Conservation (phyloP, 2,113 vertebrate species). For the Ceuthmochares aereus region DNA sequence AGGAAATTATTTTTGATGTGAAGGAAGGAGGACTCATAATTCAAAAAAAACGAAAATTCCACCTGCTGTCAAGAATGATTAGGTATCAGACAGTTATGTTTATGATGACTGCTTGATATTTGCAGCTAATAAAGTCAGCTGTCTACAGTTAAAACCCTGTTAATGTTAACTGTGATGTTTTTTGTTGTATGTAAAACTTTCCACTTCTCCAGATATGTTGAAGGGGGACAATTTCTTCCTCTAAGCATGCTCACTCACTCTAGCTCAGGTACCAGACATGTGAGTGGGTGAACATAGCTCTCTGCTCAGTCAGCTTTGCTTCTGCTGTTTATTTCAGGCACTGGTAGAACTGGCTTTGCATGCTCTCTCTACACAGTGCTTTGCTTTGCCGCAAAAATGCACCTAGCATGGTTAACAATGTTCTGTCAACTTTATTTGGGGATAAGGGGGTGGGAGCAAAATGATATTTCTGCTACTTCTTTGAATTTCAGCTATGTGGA, state of each 20-base stretch:
- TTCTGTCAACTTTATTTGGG: not conserved
- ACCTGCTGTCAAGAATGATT: conserved; percentile 18
- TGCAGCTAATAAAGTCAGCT: not conserved
- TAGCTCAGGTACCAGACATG: not conserved
- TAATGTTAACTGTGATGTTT: not conserved
- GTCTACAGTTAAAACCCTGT: not conserved
- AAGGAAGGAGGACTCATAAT: not conserved
- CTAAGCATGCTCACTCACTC: accelerated
- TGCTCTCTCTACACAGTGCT: not conserved
- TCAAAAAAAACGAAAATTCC: not conserved
- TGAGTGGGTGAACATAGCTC: too few species aligned
- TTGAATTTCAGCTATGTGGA: not conserved
- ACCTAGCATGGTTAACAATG: accelerated
- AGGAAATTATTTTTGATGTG: conserved; percentile 1
- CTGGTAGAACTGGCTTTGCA: not conserved
- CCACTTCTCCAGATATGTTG: not conserved
- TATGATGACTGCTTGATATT: not conserved
- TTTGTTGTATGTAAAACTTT: accelerated
- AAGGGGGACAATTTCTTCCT: not conserved
- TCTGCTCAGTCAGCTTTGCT: not conserved
- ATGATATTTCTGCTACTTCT: not conserved
- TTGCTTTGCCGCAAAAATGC: not conserved
- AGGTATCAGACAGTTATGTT: not conserved
- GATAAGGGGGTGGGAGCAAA: not conserved
- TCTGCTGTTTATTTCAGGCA: not conserved